These are phyloP conservation scores for Hydractinia symbiolongicarpus DNA, from an alignment of 30 jellyfish, hydroid and myxozoan genomes.

Conservation along the genomic window DNA sequence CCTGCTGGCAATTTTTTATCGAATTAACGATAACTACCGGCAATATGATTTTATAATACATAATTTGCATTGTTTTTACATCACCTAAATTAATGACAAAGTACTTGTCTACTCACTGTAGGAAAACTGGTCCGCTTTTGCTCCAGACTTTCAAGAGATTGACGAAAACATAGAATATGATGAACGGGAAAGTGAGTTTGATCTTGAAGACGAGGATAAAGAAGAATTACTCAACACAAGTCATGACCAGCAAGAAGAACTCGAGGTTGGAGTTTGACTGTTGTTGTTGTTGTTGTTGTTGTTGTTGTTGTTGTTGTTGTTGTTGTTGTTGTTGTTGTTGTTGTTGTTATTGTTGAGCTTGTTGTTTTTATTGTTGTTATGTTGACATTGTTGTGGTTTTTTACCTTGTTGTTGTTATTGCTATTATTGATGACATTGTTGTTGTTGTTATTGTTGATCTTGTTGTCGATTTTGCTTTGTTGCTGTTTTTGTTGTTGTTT, in stretches of 20 bases:
- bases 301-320: neutral
- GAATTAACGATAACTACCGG: too few relatives aligned
- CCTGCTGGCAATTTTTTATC: too few relatives aligned
- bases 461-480: neutral
- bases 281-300: neutral
- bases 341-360: too few relatives aligned
- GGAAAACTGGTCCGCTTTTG: constrained; percentile 99
- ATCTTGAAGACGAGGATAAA: constrained; percentile 94
- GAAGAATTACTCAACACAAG: constrained; percentile 49
- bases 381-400: too few relatives aligned
- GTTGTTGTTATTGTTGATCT: neutral
- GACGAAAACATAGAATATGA: constrained; percentile 94
- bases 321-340: neutral
- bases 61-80: too few relatives aligned
- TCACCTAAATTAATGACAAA: too few relatives aligned
- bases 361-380: too few relatives aligned
- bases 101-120: neutral
- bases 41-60: too few relatives aligned
- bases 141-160: constrained; percentile 95
- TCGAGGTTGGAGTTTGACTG: constrained; percentile 16
- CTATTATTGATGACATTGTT: neutral
- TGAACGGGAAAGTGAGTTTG: constrained; percentile 95
- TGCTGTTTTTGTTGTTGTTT: too few relatives aligned
- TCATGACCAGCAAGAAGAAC: constrained; percentile 59
- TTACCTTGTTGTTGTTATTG: neutral